A percentile compares a stretch with the other conserved stretches of the same genome.
phyloP scores from a whole-genome alignment of 2,888 invertebrate genomes.

The Campopleginae sp. region DNA sequence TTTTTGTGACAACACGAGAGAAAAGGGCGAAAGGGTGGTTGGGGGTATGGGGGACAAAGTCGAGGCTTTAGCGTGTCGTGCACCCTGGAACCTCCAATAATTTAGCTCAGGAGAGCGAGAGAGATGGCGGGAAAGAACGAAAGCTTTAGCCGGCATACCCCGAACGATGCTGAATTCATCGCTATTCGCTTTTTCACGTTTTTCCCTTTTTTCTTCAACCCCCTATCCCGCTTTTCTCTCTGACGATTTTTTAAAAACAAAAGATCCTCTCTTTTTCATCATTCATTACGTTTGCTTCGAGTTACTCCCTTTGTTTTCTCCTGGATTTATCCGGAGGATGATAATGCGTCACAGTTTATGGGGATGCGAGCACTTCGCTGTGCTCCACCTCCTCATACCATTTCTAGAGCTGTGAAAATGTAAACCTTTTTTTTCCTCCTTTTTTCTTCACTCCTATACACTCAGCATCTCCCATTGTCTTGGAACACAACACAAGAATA shows the following conservation, averaged over 20 bases:
- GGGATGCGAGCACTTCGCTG: background rate
- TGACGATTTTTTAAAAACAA: conserved; percentile 24
- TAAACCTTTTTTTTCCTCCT: background rate
- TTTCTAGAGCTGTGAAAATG: conserved; percentile 20
- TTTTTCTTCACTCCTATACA: conserved; percentile 13
- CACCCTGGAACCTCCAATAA: conserved; percentile 49
- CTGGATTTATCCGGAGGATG: conserved; percentile 31
- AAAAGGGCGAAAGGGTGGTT: conserved; percentile 2
- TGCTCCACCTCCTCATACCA: background rate
- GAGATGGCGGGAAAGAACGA: conserved; percentile 11
- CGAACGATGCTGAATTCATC: conserved; percentile 43
- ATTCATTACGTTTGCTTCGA: conserved; percentile 25
- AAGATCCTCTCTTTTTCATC: conserved; percentile 36
- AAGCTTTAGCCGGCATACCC: conserved; percentile 25
- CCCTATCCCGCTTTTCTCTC: background rate
- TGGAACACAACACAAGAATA: conserved; percentile 8
- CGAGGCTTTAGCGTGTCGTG: conserved; percentile 52
- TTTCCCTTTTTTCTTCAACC: background rate
- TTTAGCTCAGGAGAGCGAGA: conserved; percentile 52
- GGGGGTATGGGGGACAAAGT: conserved; percentile 31
- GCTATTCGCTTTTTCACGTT: conserved; percentile 20
- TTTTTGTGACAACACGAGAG: conserved; percentile 48
- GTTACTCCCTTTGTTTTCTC: conserved; percentile 9
- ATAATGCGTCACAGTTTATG: conserved; percentile 19
- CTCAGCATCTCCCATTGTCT: conserved; percentile 1